These are phyloP conservation scores for Bombus haemorrhoidalis DNA, from an alignment of 1,140 invertebrate genomes.

Conservation along the genomic window DNA sequence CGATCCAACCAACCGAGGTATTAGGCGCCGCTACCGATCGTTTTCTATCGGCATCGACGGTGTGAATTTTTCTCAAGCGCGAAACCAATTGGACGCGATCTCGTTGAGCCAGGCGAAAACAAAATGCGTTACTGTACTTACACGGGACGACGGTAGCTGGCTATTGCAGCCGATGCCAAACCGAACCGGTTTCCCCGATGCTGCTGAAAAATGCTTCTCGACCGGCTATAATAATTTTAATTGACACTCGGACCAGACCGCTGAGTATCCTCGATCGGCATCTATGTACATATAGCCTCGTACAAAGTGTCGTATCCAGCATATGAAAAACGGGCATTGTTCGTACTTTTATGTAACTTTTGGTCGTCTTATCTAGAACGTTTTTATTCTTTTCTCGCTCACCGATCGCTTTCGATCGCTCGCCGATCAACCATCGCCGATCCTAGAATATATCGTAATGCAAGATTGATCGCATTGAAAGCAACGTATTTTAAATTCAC, in stretches of 20 bases:
- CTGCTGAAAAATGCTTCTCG: slow-evolving; percentile 69
- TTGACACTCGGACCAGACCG: slow-evolving; percentile 69
- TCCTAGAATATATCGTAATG: not conserved
- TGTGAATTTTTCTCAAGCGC: not conserved
- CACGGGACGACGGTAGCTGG: slow-evolving; percentile 54
- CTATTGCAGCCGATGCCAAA: slow-evolving; percentile 47
- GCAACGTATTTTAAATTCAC: not conserved
- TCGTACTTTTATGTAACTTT: slow-evolving; percentile 15
- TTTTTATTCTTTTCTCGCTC: not conserved
- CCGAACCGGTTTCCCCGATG: slow-evolving; percentile 60
- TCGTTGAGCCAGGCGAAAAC: slow-evolving; percentile 48
- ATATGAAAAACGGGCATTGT: slow-evolving; percentile 35
- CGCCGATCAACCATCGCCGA: not conserved
- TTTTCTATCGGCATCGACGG: not conserved
- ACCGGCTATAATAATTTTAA: slow-evolving; percentile 76
- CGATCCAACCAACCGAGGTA: too few species aligned
- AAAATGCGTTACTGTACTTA: slow-evolving; percentile 43
- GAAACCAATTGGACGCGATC: slow-evolving; percentile 4
- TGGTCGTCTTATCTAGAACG: not conserved
- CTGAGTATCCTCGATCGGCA: slow-evolving; percentile 54
- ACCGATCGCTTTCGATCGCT: not conserved
- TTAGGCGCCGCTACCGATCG: not conserved
- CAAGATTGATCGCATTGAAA: not conserved
- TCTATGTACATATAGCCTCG: slow-evolving; percentile 9
- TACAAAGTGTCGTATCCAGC: not conserved